Conservation (phyloP, 2,888 invertebrate species). For the Harpalus rufipes region DNA sequence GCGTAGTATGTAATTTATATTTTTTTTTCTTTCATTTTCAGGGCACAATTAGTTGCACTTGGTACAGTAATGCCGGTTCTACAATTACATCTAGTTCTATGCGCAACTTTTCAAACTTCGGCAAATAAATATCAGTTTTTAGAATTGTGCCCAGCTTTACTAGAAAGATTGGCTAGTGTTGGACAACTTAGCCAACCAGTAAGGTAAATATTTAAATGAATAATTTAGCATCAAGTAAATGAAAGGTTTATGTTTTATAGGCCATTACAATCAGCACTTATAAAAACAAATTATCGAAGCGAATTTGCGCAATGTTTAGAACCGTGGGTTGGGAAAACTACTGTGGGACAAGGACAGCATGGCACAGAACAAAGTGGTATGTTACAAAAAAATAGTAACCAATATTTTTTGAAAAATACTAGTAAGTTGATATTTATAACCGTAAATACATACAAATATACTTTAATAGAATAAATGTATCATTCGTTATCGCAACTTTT, state of each 20-base stretch:
- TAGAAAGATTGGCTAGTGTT: conserved; percentile 83
- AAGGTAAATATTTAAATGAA: conserved; percentile 74
- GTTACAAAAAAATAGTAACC: conserved; percentile 17
- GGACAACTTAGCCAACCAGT: conserved; percentile 83
- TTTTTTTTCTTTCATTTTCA: not conserved
- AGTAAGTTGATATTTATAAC: no score
- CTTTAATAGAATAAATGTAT: no score
- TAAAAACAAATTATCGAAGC: conserved; percentile 81
- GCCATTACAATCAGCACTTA: conserved; percentile 79
- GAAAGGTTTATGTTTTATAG: conserved; percentile 70
- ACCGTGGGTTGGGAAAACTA: conserved; percentile 80
- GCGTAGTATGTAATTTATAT: no score
- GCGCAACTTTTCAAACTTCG: conserved; percentile 85
- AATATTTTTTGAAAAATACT: no score
- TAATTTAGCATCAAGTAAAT: not conserved
- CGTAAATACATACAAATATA: no score
- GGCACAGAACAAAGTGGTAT: conserved; percentile 75
- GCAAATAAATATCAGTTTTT: conserved; percentile 88
- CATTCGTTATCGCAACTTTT: no score
- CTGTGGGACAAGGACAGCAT: conserved; percentile 76
- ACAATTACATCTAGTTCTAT: conserved; percentile 84
- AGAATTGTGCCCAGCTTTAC: conserved; percentile 83
- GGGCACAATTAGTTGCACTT: conserved; percentile 71
- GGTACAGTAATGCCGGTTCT: conserved; percentile 84
- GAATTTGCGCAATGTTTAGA: conserved; percentile 83